Evolutionary conservation across 2,888 invertebrate species (phyloP), one percentile per base, ranked within the genome.

Genomic region (Brachyopa scutellaris): DNA sequence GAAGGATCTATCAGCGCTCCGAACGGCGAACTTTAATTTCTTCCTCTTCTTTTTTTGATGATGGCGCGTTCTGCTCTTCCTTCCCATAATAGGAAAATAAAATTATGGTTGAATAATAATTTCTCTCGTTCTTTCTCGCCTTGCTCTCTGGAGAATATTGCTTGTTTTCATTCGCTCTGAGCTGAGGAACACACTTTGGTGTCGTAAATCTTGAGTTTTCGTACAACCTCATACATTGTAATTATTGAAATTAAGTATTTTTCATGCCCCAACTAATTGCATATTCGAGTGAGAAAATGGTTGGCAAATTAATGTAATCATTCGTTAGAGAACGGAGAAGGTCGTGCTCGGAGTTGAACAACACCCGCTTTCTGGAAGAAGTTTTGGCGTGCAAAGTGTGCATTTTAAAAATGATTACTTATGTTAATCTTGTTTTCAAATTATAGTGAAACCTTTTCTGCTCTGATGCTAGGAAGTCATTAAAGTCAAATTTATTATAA

Each of bases 161-260:
- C 38, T 11, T 9, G 26, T 38, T 49, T 38, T 38, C 36, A n/a
- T 11, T 31, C n/a, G 7, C 8, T 13, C 6, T 4, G n/a, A 8
- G 29, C 40, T 57, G 61, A 15, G 31, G 31, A 53, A 21, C 45
- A 21, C 51, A 31, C 29, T 45, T 47, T 38, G 47, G 55, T 66
- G 73, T 55, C 49, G 57, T 59, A 76, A 70, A 59, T 80, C 64
- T 73, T 15, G 13, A 59, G 29, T 51, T 69, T 64, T 55, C 49
- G 47, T 53, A 47, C 72, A 78, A 72, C 59, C 66, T 55, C 78
- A 66, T 61, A 61, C 62, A 80, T 69, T 80, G 80, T 76, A 80
- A 80, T 80, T 80, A 80, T 74, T 80, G 64, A 76, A 76, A 80
- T 80, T 80, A 70, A 76, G 76, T 74, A 59, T 74, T 69, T 73